Evolutionary conservation across 2,888 invertebrate genomes (phyloP).

Genomic region (Scaptomyza cyrtandrae): DNA sequence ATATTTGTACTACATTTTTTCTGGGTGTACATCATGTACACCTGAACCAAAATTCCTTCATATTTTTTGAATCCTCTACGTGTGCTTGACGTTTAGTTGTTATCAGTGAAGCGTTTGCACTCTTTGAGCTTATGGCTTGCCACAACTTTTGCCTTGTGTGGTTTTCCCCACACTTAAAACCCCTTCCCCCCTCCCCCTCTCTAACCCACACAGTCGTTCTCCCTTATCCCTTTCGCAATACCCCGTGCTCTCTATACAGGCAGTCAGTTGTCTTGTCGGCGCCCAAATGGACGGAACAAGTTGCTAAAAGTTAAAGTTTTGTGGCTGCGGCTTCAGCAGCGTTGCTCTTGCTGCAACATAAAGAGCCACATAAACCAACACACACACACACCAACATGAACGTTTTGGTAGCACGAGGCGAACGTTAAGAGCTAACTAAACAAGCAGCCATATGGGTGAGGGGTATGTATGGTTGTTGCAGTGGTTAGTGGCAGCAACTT

Average conservation of each 20-base stretch:
- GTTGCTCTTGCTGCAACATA: conserved; percentile 55
- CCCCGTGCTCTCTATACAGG: neutral
- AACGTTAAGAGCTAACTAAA: conserved; percentile 57
- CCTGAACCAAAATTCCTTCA: neutral
- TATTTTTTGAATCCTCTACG: neutral
- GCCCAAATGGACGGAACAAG: conserved; percentile 61
- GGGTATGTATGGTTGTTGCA: neutral
- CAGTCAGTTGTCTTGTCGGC: conserved; percentile 24
- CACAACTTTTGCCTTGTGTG: conserved; percentile 67
- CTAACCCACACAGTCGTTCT: neutral
- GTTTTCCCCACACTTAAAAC: conserved; percentile 20
- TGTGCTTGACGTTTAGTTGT: conserved; percentile 19
- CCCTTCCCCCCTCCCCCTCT: neutral
- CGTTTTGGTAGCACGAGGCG: conserved; percentile 53
- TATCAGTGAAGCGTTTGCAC: conserved; percentile 43
- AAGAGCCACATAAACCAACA: conserved; percentile 36
- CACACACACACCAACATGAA: conserved; percentile 44
- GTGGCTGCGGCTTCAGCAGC: conserved; percentile 52
- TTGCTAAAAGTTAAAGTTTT: conserved; percentile 72
- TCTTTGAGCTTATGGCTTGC: conserved; percentile 50
- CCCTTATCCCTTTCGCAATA: neutral
- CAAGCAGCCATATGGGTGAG: conserved; percentile 13
- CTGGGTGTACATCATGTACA: too few species aligned
- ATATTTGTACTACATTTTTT: too few species aligned
- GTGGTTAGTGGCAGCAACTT: conserved; percentile 55